Base-by-base conservation (phyloP, 2,888 invertebrate species). In the Meloe dianella region DNA sequence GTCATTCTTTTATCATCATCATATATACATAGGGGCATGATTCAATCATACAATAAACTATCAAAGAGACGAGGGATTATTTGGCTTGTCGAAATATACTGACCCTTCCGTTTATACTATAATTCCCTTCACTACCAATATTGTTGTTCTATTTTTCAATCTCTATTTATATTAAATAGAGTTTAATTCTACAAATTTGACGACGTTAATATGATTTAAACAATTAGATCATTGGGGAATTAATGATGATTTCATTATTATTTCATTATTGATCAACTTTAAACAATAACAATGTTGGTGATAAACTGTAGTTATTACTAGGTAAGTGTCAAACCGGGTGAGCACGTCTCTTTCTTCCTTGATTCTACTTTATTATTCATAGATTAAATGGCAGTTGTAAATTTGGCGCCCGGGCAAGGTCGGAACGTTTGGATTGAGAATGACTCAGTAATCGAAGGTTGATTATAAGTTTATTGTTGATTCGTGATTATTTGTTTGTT, bases 31-130 rank as follows among this genome's bases (percentile, higher is more conserved):
- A 66, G 70, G 70, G 72, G 73, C 67, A 72, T 69, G 72, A 75
- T 72, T 75, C 69, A 75, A 75, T 74, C 75, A 72, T 64, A 73
- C 73, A 73, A 73, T 73, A 66, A 65, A 60, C 60, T 65, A 69
- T 67, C 20, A 20, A 47, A 20, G 20, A 47, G 20, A 41, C 41
- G 47, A 20, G 47, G 47, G 47, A 47, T 47, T 20, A 20, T 47
- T 47, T 70, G 66, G 66, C 68, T 70, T 67, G 32, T 57, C 65
- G 30, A 63, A 65, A 64, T 47, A 20, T 10, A 66, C 62, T 73
- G 72, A 71, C 72, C 72, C 72, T 72, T 72, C 71, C 71, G 71
- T 69, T 63, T 64, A 51, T 59, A 60, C 12, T n/a, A n/a, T 57
- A 27, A 57, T 24, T 27, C 14, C 9, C 61, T 17, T 12, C n/a